These are phyloP conservation scores for Xiphorhynchus erythropygius DNA, from an alignment of 2,797 vertebrate genomes.

Conservation along the genomic window DNA sequence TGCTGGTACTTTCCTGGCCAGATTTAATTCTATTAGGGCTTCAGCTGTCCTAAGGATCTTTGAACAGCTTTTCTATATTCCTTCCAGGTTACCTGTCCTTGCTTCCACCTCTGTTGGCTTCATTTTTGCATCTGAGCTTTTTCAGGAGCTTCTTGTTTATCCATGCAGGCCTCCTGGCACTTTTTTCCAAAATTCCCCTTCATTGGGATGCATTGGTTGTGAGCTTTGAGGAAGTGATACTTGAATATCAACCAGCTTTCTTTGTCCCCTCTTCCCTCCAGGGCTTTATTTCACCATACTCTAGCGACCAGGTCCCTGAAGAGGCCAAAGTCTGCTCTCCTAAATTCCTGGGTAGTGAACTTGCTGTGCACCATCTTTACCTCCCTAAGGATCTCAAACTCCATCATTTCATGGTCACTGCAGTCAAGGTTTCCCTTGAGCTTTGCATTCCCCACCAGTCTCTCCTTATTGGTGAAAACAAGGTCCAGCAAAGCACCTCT, in stretches of 20 bases:
- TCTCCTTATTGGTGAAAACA: background rate
- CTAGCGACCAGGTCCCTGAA: background rate
- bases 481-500: background rate
- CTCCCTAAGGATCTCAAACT: background rate
- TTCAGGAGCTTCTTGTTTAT: background rate
- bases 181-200: background rate
- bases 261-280: background rate
- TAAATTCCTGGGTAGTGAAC: background rate
- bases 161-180: background rate
- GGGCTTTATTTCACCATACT: background rate
- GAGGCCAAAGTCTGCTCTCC: background rate
- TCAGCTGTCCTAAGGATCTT: background rate
- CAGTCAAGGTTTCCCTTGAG: background rate
- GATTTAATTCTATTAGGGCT: background rate
- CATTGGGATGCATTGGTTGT: background rate
- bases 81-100: background rate
- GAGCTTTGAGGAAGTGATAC: background rate
- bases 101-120: background rate
- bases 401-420: background rate
- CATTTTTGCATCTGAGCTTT: background rate
- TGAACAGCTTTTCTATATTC: background rate
- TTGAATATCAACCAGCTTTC: background rate
- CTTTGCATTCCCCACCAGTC: background rate
- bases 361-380: background rate
- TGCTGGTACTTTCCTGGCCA: background rate